Conservation (phyloP, 2,113 vertebrate genomes). For the Pseudorasbora parva region DNA sequence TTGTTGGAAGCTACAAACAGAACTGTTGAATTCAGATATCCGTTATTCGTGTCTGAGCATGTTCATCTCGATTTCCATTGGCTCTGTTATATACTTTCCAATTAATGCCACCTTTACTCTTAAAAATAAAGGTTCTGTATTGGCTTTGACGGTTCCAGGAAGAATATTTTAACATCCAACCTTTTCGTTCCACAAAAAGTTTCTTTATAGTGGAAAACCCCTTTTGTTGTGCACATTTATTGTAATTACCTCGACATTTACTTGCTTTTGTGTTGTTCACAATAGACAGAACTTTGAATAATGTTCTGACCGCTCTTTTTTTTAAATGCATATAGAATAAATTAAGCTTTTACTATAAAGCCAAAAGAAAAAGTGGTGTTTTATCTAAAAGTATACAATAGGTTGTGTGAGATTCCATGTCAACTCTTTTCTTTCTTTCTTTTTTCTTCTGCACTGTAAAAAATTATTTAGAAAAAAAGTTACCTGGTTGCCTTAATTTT, state of each 20-base stretch:
- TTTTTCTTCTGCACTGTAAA: too few species aligned
- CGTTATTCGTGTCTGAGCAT: not conserved
- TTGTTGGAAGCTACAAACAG: conserved; percentile 19
- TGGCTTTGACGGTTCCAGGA: too few species aligned
- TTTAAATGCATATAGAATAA: not conserved
- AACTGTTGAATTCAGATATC: not conserved
- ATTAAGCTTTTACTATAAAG: not conserved
- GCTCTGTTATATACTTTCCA: not conserved
- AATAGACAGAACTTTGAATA: not conserved
- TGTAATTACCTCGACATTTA: not conserved
- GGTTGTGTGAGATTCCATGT: not conserved
- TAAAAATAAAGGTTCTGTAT: too few species aligned
- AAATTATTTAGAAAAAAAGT: too few species aligned
- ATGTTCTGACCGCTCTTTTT: not conserved
- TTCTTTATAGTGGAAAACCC: too few species aligned
- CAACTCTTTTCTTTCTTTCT: too few species aligned
- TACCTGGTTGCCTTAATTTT: too few species aligned
- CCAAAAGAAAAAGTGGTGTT: not conserved
- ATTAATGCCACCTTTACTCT: not conserved
- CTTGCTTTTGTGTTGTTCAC: not conserved
- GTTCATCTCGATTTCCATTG: not conserved
- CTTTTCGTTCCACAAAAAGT: too few species aligned
- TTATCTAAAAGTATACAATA: not conserved
- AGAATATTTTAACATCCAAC: too few species aligned
- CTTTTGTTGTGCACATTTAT: not conserved